phyloP scores from a whole-genome alignment of 2,113 vertebrate genomes.

The Ivindomyrus marchei region DNA sequence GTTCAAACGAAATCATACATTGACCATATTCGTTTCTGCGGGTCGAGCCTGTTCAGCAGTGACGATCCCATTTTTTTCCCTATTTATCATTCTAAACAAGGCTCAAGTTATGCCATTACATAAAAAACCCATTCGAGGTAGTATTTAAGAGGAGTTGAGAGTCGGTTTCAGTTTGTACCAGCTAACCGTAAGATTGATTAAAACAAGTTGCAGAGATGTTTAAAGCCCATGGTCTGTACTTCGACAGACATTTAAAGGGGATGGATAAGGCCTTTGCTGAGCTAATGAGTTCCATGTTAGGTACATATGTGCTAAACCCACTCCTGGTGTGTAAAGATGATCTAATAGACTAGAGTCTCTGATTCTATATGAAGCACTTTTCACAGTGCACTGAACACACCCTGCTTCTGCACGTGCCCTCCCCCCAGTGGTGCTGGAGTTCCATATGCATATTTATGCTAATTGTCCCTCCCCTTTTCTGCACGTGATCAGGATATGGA shows the following conservation, averaged over 20 bases:
- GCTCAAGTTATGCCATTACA: not conserved
- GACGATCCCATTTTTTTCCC: not conserved
- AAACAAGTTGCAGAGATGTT: not conserved
- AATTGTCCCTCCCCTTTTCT: not conserved
- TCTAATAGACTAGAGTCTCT: conserved; percentile 30
- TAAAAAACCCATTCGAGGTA: not conserved
- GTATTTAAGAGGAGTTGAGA: not conserved
- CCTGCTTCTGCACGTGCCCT: not conserved
- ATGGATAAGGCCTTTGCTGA: not conserved
- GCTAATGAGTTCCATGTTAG: not conserved
- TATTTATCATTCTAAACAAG: not conserved
- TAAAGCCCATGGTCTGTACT: not conserved
- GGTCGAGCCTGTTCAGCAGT: not conserved
- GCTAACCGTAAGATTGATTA: not conserved
- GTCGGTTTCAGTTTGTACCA: not conserved
- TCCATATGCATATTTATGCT: not conserved
- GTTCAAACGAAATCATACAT: not conserved
- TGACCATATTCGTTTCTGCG: not conserved
- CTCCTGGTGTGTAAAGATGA: conserved; percentile 19
- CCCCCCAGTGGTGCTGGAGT: not conserved
- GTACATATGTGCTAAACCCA: not conserved
- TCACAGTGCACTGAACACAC: conserved; percentile 38
- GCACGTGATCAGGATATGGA: not conserved
- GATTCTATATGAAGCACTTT: conserved; percentile 18
- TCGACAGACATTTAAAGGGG: not conserved